Evolutionary conservation across 2,113 vertebrate genomes (phyloP), one percentile per base, ranked within the genome.

Genomic region (Ceratotherium simum): DNA sequence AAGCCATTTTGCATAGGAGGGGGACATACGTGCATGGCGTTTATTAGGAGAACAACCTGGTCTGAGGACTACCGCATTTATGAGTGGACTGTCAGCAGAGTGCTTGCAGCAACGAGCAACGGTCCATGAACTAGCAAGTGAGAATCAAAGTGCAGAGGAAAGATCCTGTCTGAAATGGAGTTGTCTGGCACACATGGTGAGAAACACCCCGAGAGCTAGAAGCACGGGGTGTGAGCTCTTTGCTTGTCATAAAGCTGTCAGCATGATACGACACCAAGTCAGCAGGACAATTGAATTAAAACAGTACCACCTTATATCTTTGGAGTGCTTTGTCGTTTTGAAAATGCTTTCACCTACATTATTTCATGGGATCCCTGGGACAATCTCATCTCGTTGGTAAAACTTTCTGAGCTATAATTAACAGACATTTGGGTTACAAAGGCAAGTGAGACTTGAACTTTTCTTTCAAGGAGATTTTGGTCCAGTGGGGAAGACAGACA

Each of bases 261-360:
- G 95, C 83, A 81, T 31, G 78, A 76, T 62, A 86, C 83, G 81
- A 85, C 51, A 64, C 51, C 27, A 76, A n/a, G 51, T 94, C 65
- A 96, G 91, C 54, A 69, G 88, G 83, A 67, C 80, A 8, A 6
- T 72, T 96, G 90, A 94, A 97, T 92, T 94, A 56, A 90, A 96
- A 78, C 7, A 42, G 31, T 46, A 23, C 33, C 46, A 90, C 18
- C 46, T 83, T 58, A 29, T 39, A 70, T 85, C 23, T 60, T 9
- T 18, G n/a, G 67, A 76, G n/a, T 8, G 33, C 72, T 78, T 36
- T 42, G 65, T 48, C 80, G 86, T 86, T 81, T 82, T 75, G 80
- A 92, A 94, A 91, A 82, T 78, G 83, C 54, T 65, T 54, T 78
- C 46, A 29, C 79, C 39, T 64, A 51, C 6, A 42, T 85, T 86